Base-by-base conservation (phyloP, 2,113 vertebrate genomes). In the Alces alces region DNA sequence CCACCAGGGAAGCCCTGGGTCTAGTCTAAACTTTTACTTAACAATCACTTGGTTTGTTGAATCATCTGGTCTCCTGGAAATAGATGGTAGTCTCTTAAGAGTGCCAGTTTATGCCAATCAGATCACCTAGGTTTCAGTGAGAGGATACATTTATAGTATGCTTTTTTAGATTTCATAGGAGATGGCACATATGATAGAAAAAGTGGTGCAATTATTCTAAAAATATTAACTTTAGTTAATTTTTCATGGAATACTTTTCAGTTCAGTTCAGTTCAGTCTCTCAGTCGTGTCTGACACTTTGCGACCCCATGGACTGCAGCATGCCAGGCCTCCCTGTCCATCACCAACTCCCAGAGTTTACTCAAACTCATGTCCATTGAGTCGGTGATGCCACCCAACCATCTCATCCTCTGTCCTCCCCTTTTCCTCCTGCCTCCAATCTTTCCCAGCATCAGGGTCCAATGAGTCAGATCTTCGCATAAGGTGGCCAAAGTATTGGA, bases 401-500 rank as follows among this genome's bases (percentile, higher is more conserved):
- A 70, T 6, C 10, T 70, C n/a, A 70, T 70, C 66, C 10, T 70
- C 19, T 70, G n/a, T 39, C 2, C 0, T 39, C n/a, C 19, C n/a
- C 66, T 70, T 70, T 19, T 70, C 19, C n/a, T 70, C 19, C 19
- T 0, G 10, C 10, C 66, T 0, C 23, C n/a, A 70, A 3, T 70
- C 66, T 70, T 70, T 23, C n/a, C 66, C 66, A 70, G 66, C 10
- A 39, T 39, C 10, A 12, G 19, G n/a, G 10, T 70, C 2, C 5
- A 70, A 1, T 0, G 19, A 70, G n/a, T 5, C 5, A 39, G n/a
- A 0, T 70, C 66, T 39, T 70, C 0, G 0, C n/a, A 23, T 70
- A 10, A 39, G 66, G 66, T 39, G n/a, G 66, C 66, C 66, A 70
- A 70, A 39, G 9, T 23, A 70, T 6, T 70, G 9, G 19, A 70